Evolutionary conservation across 1,140 invertebrate genomes (phyloP), one percentile per base, ranked within the genome.

Genomic region (Caenorhabditis tropicalis): DNA sequence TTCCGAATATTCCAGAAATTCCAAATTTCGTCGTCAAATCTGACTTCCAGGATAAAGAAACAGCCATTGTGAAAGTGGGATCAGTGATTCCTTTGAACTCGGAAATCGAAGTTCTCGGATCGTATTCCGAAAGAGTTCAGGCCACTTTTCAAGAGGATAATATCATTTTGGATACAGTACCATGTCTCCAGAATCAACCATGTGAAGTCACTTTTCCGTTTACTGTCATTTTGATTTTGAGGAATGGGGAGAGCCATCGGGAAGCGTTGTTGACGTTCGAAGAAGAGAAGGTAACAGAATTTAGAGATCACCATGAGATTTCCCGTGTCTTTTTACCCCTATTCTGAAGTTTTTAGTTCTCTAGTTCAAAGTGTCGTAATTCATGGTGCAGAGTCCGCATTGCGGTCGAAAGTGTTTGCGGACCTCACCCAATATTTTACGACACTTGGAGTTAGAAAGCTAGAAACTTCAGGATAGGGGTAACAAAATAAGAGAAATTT

Each of bases 81-180:
- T 39, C 33, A 15, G 4, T 1, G 33, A 74, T 74, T 24, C 65
- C 65, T 0, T n/a, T 12, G n/a, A 27, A 74, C 19, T 21, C 19
- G 4, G 36, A 74, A 46, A 1, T 74, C 4, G 65, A 43, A 15
- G 36, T 74, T 10, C 65, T 74, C n/a, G 65, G 65, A 46, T 33
- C 27, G 4, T 74, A 74, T 12, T 16, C 65, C 24, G 36, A 74
- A 46, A 39, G 65, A 74, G 36, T 74, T 43, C 21, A 31, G 24
- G 65, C 65, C 36, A 43, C 65, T 1, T 74, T 74, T 43, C 36
- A 74, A 43, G 65, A 46, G 0, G 65, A 74, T n/a, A 74, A 46
- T 43, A 74, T 74, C 3, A 74, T 74, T 46, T n/a, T 74, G 36
- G 36, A 74, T 74, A 74, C 65, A 21, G 36, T 74, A 27, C 65